Evolutionary conservation across 1,140 invertebrate species (phyloP).

Genomic region (Zaprionus lachaisei): DNA sequence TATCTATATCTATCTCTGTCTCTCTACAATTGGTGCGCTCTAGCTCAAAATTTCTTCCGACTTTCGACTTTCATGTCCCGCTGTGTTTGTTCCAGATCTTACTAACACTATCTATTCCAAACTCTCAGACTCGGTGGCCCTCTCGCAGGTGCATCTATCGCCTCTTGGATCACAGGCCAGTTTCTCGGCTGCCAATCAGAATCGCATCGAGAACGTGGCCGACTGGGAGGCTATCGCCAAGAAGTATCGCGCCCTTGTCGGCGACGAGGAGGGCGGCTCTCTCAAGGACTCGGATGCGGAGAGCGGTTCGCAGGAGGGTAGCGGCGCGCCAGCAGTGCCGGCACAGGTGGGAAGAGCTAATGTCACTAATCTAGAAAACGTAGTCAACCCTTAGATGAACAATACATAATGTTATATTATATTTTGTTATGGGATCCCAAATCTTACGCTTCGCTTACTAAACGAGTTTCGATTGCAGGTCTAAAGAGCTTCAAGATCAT

Average conservation of each 20-base stretch:
- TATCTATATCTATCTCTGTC: constrained; percentile 23
- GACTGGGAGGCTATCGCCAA: constrained; percentile 96
- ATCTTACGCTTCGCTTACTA: constrained; percentile 46
- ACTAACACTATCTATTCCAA: constrained; percentile 35
- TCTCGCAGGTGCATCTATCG: constrained; percentile 91
- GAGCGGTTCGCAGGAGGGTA: constrained; percentile 73
- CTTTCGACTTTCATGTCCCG: constrained; percentile 31
- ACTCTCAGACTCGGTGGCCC: constrained; percentile 88
- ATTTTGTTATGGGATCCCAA: constrained; percentile 2
- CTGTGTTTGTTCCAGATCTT: not conserved
- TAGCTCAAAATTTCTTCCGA: constrained; percentile 79
- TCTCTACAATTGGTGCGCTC: constrained; percentile 66
- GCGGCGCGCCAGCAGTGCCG: constrained; percentile 60
- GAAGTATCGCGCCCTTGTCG: constrained; percentile 91
- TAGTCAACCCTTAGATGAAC: not conserved
- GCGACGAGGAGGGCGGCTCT: constrained; percentile 81
- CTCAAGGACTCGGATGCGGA: constrained; percentile 83
- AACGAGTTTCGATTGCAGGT: constrained; percentile 75
- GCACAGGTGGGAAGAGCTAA: constrained; percentile 77
- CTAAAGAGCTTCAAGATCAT: constrained; percentile 66
- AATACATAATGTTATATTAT: not conserved
- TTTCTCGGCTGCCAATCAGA: constrained; percentile 87
- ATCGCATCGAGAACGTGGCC: constrained; percentile 94
- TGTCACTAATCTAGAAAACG: constrained; percentile 28
- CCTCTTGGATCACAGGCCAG: constrained; percentile 93